Evolutionary conservation across 2,113 vertebrate genomes (phyloP).

Genomic region (Polypterus senegalus): DNA sequence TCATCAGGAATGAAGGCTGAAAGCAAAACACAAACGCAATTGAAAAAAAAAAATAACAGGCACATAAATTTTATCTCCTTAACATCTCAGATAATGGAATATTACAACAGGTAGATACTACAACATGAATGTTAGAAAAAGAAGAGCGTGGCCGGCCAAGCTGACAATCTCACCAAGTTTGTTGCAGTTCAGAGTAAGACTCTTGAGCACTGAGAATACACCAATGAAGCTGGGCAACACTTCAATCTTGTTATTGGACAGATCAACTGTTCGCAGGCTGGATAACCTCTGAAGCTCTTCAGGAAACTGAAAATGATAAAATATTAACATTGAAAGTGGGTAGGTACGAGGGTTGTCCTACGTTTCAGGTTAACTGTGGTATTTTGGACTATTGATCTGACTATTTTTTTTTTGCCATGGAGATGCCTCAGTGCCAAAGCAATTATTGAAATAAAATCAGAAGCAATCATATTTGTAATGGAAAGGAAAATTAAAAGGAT

Average conservation of each 20-base stretch:
- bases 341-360: too few relatives aligned
- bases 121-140: neutral
- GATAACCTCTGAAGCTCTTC: conserved; percentile 82
- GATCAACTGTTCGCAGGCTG: conserved; percentile 82
- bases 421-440: too few relatives aligned
- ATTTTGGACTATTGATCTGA: too few relatives aligned
- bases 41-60: conserved; percentile 10
- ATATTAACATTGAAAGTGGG: too few relatives aligned
- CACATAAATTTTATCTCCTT: neutral
- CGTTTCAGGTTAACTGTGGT: too few relatives aligned
- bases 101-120: neutral
- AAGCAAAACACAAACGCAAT: conserved; percentile 17
- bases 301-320: conserved; percentile 60
- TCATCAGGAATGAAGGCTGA: conserved; percentile 66
- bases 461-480: too few relatives aligned
- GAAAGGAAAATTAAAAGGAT: too few relatives aligned
- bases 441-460: too few relatives aligned
- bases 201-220: conserved; percentile 78
- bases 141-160: neutral
- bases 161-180: conserved; percentile 62
- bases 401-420: too few relatives aligned
- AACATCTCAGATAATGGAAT: conserved; percentile 7
- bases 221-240: conserved; percentile 63
- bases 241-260: conserved; percentile 88
- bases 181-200: conserved; percentile 78